Evolutionary conservation across 1,140 invertebrate genomes (phyloP).

Genomic region (Oryctes rhinoceros): DNA sequence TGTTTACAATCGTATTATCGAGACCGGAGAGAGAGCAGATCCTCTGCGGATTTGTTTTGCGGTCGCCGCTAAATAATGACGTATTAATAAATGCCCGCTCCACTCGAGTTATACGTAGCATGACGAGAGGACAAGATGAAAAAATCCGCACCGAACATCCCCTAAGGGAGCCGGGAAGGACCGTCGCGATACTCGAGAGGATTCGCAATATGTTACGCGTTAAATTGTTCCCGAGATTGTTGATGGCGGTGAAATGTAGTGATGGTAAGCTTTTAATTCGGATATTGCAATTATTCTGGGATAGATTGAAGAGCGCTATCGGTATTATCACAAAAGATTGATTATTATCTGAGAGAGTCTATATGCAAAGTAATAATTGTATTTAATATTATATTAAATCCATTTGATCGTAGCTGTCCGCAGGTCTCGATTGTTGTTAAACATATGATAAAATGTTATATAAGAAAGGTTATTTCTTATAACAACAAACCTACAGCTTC

Average conservation of each 20-base stretch:
- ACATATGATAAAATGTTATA: too few relatives aligned
- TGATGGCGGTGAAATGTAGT: neutral
- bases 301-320: neutral
- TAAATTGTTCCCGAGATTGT: slow-evolving; percentile 32
- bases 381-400: too few relatives aligned
- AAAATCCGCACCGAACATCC: neutral
- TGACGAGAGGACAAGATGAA: neutral
- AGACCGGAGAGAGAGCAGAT: neutral
- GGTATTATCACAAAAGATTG: neutral
- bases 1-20: slow-evolving; percentile 44
- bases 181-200: slow-evolving; percentile 19
- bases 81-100: slow-evolving; percentile 29
- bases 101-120: neutral
- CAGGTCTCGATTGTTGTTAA: neutral
- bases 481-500: too few relatives aligned
- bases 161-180: slow-evolving; percentile 10
- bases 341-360: too few relatives aligned
- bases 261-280: neutral
- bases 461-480: too few relatives aligned
- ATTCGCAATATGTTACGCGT: slow-evolving; percentile 43
- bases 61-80: slow-evolving; percentile 42
- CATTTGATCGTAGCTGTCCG: neutral
- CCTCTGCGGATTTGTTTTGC: slow-evolving; percentile 41
- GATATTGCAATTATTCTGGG: neutral
- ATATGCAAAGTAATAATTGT: neutral